Evolutionary conservation across 1,140 invertebrate genomes (phyloP), one percentile per base, ranked within the genome.

Genomic region (Centruroides sculpturatus): DNA sequence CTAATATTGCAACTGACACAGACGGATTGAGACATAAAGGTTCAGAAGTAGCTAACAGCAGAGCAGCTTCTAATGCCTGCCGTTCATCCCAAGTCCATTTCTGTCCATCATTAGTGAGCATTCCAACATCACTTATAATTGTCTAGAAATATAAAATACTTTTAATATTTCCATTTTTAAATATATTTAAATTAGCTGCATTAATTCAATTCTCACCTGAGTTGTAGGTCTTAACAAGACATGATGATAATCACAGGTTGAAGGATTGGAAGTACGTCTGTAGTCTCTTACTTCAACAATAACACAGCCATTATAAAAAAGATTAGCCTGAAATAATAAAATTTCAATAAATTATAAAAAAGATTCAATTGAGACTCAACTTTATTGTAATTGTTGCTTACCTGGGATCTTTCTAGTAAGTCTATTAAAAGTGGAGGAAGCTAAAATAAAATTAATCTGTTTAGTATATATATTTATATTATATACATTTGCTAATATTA

Each of bases 221-320:
- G 85, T 85, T 49, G 87, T 88, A 66, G 91, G 91, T 74, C 84
- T 84, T 59, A 95, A 80, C 63, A 95, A 77, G 61, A 94, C 87
- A 81, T 92, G 86, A 57, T 73, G 71, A 41, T 70, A 73, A 48
- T 76, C 72, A 67, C 70, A 74, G 66, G 62, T 46, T 48, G 64
- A 64, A 34, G 62, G 53, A 59, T 71, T 72, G 9, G 70, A 67
- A 49, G 72, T 70, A 23, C 88, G 84, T 66, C 90, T 79, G 71
- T 88, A 89, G 76, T 95, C 90, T 69, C 89, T 80, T 64, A 96
- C 81, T 80, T 95, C 88, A 64, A 85, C 85, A 69, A 95, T 87
- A 54, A 95, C 86, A 76, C 90, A 93, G 41, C 91, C 91, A 66
- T 83, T 86, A 71, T 94, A 92, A 76, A 92, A 95, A 34, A 94